phyloP scores from a whole-genome alignment of 1,140 invertebrate genomes.

The Geopemphigus sp. region DNA sequence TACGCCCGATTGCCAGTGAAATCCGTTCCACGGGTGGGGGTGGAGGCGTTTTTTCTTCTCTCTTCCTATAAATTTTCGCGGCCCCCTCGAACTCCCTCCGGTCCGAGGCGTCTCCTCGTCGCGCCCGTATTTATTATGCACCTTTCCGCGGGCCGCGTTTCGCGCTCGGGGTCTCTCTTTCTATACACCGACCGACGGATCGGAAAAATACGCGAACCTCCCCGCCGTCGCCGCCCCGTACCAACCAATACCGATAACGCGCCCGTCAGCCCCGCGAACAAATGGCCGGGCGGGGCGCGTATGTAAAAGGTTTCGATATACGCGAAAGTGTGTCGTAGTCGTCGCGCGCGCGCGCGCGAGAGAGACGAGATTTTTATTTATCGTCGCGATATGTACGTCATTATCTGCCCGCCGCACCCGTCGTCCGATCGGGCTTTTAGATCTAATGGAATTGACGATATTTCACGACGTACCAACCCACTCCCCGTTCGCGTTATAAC shows the following conservation, averaged over 20 bases:
- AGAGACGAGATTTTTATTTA: slow-evolving; percentile 36
- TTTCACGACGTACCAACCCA: slow-evolving; percentile 2
- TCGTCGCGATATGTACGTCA: slow-evolving; percentile 6
- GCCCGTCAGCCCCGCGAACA: background rate
- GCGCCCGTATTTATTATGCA: background rate
- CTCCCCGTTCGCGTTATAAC: background rate
- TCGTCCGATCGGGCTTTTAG: slow-evolving; percentile 10
- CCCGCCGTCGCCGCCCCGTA: background rate
- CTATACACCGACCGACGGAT: background rate
- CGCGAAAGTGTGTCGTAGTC: background rate
- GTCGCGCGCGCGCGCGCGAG: too few species aligned
- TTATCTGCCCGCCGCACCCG: slow-evolving; percentile 10
- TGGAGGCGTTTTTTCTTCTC: background rate
- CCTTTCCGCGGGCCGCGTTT: background rate
- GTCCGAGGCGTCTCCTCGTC: too few species aligned
- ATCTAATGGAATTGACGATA: slow-evolving; percentile 19
- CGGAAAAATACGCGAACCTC: slow-evolving; percentile 17
- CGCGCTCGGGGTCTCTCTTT: background rate
- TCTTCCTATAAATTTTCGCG: too few species aligned
- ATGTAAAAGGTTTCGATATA: slow-evolving; percentile 22
- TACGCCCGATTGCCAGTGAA: background rate
- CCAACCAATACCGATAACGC: slow-evolving; percentile 35
- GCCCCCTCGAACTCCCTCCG: too few species aligned
- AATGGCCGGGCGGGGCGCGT: background rate
- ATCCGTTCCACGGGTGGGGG: background rate